phyloP scores from a whole-genome alignment of 2,888 invertebrate species.

The Augiades crinisus region DNA sequence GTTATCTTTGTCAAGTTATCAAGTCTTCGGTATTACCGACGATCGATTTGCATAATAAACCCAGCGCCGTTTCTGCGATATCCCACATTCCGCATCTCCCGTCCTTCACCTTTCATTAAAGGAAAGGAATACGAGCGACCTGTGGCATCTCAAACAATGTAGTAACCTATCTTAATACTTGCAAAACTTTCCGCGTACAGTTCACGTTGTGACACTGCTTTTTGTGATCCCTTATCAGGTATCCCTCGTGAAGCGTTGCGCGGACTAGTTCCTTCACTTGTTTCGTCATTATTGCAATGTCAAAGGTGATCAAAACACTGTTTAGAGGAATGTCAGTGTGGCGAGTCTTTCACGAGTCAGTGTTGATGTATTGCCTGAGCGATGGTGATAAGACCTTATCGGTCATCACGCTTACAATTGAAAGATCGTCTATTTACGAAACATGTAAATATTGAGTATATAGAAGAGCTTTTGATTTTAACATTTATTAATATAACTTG shows the following conservation, averaged over 20 bases:
- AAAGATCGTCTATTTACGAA: not conserved
- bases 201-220: constrained; percentile 64
- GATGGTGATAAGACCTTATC: not conserved
- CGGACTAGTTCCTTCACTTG: constrained; percentile 56
- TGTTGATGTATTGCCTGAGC: constrained; percentile 34
- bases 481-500: too few relatives aligned
- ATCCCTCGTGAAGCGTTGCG: constrained; percentile 58
- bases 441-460: too few relatives aligned
- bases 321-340: constrained; percentile 40
- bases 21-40: constrained; percentile 37
- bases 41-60: constrained; percentile 55
- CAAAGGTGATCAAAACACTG: constrained; percentile 57
- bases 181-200: constrained; percentile 62
- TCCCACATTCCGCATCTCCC: constrained; percentile 50
- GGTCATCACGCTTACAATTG: too few relatives aligned
- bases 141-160: constrained; percentile 56
- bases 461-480: too few relatives aligned
- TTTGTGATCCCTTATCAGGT: constrained; percentile 68
- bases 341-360: constrained; percentile 8
- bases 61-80: constrained; percentile 44
- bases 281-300: constrained; percentile 55
- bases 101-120: constrained; percentile 73
- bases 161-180: constrained; percentile 52
- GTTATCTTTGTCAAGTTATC: constrained; percentile 33
- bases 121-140: constrained; percentile 55